Conservation (phyloP, 2,113 vertebrate species). For the Myiagra hebetior region DNA sequence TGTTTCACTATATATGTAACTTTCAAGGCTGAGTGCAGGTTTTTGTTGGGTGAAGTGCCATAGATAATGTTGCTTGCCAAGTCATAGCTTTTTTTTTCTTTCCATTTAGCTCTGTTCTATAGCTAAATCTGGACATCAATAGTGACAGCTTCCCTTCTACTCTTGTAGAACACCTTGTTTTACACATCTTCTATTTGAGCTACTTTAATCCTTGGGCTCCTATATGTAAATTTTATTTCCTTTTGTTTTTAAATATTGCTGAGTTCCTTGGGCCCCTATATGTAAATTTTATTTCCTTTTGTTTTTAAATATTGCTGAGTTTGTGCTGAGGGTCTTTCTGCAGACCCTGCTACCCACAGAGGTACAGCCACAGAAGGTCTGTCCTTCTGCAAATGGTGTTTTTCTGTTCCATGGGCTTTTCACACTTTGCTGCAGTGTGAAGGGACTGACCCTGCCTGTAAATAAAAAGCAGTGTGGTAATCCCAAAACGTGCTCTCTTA, state of each 20-base stretch:
- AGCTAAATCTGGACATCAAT: fast-evolving
- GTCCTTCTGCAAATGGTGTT: neutral
- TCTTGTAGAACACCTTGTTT: fast-evolving
- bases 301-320: fast-evolving
- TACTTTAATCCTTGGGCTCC: neutral
- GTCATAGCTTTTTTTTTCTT: neutral
- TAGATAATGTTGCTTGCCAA: neutral
- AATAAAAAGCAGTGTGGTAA: neutral
- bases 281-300: neutral
- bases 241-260: neutral
- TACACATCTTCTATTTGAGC: neutral
- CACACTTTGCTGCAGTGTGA: fast-evolving
- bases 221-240: fast-evolving
- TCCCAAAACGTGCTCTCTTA: neutral
- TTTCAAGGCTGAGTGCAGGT: neutral
- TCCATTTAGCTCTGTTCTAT: neutral
- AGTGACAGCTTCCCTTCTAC: neutral
- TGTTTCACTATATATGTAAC: neutral
- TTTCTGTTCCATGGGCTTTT: neutral
- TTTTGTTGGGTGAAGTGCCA: neutral
- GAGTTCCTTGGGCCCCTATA: neutral
- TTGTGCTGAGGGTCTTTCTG: neutral
- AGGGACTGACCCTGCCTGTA: neutral
- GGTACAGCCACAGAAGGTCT: neutral
- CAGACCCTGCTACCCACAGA: neutral